Base-by-base conservation (phyloP, 2,888 invertebrate genomes). In the Onchidella celtica region DNA sequence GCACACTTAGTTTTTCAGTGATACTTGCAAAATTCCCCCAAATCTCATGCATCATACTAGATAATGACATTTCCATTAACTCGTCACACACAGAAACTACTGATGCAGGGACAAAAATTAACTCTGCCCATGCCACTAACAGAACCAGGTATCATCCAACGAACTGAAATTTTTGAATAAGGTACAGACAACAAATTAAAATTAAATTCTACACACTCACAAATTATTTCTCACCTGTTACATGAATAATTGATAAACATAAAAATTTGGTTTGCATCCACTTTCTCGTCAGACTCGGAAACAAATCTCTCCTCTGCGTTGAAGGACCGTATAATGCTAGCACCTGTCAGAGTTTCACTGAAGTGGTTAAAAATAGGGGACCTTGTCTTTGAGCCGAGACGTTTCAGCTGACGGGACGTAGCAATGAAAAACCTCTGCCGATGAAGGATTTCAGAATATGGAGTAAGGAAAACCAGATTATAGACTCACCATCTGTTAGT, bases 231-330 rank as follows among this genome's bases (percentile, higher is more conserved):
- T 34, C 72, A 92, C 93, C 93, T 92, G 84, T 92, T 92, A 11
- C 91, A 89, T 11, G 90, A 85, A 70, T 88, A 88, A 77, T 85
- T 88, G 34, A 88, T 88, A 84, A 90, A 93, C 61, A 86, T 87
- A 93, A 97, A 97, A 69, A 96, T 95, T 94, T 98, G 97, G 84
- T 93, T 92, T 61, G 86, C 82, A 72, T 93, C 92, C 2, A 93
- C 91, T 61, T 88, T 87, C 4, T 86, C 70, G 57, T 91, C 89
- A 0, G 90, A 90, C 57, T 86, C 86, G 3, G 74, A 6, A 32
- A 90, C 87, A 83, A 92, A 93, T 27, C 87, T 79, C 1, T 85
- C 79, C 83, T 90, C 86, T 11, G 85, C 88, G 0, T 84, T 84
- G 84, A 89, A 93, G 3, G 93, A 92, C 65, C 93, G 77, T 72